A percentile compares a stretch with the other conserved stretches of the same genome.
phyloP scores from a whole-genome alignment of 1,140 invertebrate genomes.

The Linepithema humile region DNA sequence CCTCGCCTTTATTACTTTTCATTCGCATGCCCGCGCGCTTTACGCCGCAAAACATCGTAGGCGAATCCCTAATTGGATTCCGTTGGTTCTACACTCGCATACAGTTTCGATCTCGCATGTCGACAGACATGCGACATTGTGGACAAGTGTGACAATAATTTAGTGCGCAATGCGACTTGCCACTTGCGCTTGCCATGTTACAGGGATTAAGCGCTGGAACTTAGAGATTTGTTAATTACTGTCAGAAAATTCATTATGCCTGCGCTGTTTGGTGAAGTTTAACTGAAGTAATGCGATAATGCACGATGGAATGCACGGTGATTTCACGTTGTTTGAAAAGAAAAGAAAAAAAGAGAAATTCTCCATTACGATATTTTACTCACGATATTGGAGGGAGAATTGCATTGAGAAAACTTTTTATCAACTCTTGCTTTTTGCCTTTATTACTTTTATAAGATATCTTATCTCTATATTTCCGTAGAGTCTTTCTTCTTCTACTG shows the following conservation, averaged over 20 bases:
- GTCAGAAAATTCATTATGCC: background rate
- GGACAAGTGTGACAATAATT: constrained; percentile 14
- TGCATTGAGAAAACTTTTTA: background rate
- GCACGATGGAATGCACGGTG: background rate
- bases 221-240: constrained; percentile 22
- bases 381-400: background rate
- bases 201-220: background rate
- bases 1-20: background rate
- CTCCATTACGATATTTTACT: background rate
- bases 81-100: background rate
- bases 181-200: background rate
- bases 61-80: constrained; percentile 33
- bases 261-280: background rate
- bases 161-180: background rate
- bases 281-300: background rate
- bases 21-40: constrained; percentile 34
- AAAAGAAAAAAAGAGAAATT: background rate
- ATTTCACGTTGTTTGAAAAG: background rate
- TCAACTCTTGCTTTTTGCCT: background rate
- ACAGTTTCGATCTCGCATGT: constrained; percentile 21
- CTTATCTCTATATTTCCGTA: background rate
- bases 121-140: background rate
- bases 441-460: background rate
- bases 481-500: background rate
- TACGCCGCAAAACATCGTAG: background rate